These are phyloP conservation scores for Saimiri boliviensis DNA, from an alignment of 2,113 vertebrate species.

Conservation along the genomic window DNA sequence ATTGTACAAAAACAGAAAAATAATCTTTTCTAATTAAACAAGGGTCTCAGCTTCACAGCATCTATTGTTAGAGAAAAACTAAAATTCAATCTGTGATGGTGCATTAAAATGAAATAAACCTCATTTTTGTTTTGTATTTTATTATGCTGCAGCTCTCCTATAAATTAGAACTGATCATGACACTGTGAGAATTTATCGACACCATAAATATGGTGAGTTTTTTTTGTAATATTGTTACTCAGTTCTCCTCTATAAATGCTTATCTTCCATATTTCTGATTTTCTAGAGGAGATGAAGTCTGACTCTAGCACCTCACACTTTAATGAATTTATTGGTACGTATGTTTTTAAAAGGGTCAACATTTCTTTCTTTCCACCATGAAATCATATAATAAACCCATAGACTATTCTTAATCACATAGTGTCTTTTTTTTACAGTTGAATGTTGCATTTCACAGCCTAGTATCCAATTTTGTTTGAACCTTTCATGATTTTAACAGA, in stretches of 20 bases:
- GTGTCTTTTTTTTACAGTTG: neutral
- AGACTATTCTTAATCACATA: slow-evolving; percentile 18
- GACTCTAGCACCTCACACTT: neutral
- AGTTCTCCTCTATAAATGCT: slow-evolving; percentile 37
- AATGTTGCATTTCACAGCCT: neutral
- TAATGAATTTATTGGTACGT: neutral
- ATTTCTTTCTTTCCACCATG: neutral
- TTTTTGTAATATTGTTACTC: slow-evolving; percentile 10
- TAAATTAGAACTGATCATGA: slow-evolving; percentile 38
- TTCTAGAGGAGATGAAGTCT: neutral
- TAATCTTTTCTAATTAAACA: slow-evolving; percentile 53
- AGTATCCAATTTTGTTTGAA: slow-evolving; percentile 8
- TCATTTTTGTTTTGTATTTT: slow-evolving; percentile 31
- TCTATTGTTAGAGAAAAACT: slow-evolving; percentile 54
- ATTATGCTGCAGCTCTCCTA: neutral
- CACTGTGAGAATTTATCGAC: neutral
- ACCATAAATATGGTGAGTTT: neutral
- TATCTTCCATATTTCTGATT: neutral
- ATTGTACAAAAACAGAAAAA: neutral
- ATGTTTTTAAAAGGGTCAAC: neutral
- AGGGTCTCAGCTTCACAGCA: slow-evolving; percentile 49
- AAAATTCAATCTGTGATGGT: neutral
- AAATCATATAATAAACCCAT: neutral
- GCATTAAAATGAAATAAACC: neutral
- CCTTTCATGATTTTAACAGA: slow-evolving; percentile 24